Evolutionary conservation across 2,797 vertebrate genomes (phyloP).

Genomic region (Poeciliopsis gracilis): DNA sequence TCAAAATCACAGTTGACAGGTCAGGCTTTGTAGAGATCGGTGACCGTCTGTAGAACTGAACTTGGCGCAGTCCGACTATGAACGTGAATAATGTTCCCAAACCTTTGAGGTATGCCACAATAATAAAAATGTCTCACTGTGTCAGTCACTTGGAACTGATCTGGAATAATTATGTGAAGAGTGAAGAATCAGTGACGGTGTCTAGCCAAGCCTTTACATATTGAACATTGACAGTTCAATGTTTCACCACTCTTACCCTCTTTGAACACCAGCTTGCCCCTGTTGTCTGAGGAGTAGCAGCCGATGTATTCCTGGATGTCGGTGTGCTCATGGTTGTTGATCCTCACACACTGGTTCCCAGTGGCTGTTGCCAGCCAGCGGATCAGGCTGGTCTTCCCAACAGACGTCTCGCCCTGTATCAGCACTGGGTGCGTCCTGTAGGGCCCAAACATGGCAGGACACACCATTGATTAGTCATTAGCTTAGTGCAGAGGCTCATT

Average conservation of each 20-base stretch:
- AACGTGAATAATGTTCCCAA: background rate
- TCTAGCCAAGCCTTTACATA: background rate
- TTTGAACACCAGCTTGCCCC: constrained; percentile 91
- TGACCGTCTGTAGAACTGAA: background rate
- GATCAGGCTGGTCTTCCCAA: constrained; percentile 97
- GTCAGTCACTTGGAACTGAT: background rate
- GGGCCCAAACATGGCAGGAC: background rate
- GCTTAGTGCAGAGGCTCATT: constrained; percentile 1
- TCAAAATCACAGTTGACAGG: background rate
- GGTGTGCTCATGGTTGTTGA: constrained; percentile 98
- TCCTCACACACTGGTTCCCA: constrained; percentile 94
- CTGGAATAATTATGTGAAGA: background rate
- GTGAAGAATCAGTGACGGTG: background rate
- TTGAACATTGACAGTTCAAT: background rate
- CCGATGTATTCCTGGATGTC: constrained; percentile 99
- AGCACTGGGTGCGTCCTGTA: constrained; percentile 91
- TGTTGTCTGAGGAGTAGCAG: constrained; percentile 90
- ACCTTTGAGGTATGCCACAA: background rate
- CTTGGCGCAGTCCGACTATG: background rate
- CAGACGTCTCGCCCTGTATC: constrained; percentile 96
- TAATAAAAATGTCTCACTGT: background rate
- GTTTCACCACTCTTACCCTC: constrained; percentile 82
- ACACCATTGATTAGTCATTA: constrained; percentile 19
- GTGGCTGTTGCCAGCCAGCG: constrained; percentile 91
- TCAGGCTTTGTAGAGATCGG: background rate